Evolutionary conservation across 2,113 vertebrate genomes (phyloP).

Genomic region (Heliornis fulica): DNA sequence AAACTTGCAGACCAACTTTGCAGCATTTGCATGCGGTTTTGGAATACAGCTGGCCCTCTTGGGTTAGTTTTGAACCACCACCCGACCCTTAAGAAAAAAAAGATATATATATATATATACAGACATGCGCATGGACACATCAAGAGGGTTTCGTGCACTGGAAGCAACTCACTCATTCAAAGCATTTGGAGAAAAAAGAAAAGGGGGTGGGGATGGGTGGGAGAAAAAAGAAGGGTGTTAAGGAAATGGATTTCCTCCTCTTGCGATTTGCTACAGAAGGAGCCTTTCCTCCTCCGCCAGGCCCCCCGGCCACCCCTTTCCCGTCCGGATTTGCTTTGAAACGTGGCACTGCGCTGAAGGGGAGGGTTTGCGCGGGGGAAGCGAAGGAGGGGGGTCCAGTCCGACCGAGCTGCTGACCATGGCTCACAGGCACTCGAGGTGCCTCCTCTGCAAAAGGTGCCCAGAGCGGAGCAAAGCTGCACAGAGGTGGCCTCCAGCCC

Average conservation of each 20-base stretch:
- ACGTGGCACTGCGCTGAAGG: constrained; percentile 72
- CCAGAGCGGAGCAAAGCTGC: background rate
- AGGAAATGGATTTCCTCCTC: constrained; percentile 42
- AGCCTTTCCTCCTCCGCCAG: constrained; percentile 39
- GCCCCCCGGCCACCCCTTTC: constrained; percentile 48
- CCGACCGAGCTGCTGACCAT: background rate
- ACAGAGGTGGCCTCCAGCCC: background rate
- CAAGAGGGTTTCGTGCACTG: background rate
- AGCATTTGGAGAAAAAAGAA: background rate
- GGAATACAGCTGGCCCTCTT: background rate
- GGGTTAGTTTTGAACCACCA: background rate
- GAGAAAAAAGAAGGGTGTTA: background rate
- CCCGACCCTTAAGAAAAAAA: background rate
- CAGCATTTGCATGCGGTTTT: background rate
- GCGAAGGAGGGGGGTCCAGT: background rate
- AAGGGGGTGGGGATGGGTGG: background rate
- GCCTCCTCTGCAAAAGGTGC: background rate
- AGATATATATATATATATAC: background rate
- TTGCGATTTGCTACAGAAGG: constrained; percentile 20
- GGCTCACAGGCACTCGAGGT: background rate
- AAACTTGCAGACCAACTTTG: background rate
- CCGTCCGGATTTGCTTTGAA: constrained; percentile 64
- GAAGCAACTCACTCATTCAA: constrained; percentile 1
- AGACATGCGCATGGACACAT: background rate
- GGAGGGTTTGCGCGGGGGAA: background rate